A percentile compares a stretch with the other conserved stretches of the same genome.
These are phyloP conservation scores for Lacerta agilis DNA, from an alignment of 2,797 vertebrate genomes.

Conservation along the genomic window DNA sequence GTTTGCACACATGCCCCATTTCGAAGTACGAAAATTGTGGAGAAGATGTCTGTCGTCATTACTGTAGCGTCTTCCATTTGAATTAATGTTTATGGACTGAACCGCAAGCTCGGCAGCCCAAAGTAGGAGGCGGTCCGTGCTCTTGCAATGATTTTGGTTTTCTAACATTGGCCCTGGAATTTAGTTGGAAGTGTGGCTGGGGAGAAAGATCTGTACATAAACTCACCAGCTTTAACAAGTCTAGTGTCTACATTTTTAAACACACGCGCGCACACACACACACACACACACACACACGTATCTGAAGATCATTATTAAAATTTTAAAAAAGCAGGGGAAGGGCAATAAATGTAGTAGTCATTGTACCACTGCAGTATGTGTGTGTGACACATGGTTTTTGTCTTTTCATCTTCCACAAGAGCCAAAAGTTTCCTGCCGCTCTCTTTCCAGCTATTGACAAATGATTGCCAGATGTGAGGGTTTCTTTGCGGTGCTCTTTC, in stretches of 20 bases:
- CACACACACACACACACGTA: conserved; percentile 39
- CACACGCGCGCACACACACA: not conserved
- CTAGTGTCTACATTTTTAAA: conserved; percentile 75
- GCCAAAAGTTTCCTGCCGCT: conserved; percentile 97
- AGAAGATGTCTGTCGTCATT: conserved; percentile 77
- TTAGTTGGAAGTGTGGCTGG: conserved; percentile 74
- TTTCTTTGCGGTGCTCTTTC: conserved; percentile 80
- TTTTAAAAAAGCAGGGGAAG: not conserved
- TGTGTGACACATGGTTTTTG: conserved; percentile 94
- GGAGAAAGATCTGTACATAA: conserved; percentile 72
- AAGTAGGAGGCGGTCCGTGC: conserved; percentile 77
- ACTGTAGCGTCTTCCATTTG: conserved; percentile 80
- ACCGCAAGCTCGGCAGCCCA: conserved; percentile 80
- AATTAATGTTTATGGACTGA: conserved; percentile 81
- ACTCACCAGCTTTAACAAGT: conserved; percentile 79
- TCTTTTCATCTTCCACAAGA: conserved; percentile 96
- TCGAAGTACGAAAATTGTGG: conserved; percentile 71
- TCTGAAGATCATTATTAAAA: conserved; percentile 79
- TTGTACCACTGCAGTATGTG: conserved; percentile 82
- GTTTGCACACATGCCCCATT: conserved; percentile 9
- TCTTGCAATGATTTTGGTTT: conserved; percentile 80
- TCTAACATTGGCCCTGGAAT: conserved; percentile 79
- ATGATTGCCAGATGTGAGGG: conserved; percentile 96
- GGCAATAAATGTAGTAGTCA: conserved; percentile 84
- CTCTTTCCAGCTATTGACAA: conserved; percentile 94